Percentiles rank a stretch among this genome's conserved stretches.
phyloP scores from a whole-genome alignment of 2,113 vertebrate species.

The Pseudopodoces humilis region DNA sequence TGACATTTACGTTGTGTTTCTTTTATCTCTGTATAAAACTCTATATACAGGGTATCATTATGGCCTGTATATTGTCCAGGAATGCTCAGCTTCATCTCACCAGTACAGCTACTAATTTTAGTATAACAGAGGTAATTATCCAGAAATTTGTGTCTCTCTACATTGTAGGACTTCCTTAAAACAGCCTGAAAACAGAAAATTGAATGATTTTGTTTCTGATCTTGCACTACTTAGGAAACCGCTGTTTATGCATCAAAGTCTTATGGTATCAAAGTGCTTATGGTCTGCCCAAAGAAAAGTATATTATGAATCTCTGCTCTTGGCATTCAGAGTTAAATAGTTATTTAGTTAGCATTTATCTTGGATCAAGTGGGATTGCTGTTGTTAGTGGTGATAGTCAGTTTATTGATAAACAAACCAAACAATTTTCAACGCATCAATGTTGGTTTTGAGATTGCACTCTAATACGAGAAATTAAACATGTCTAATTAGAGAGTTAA shows the following conservation, averaged over 20 bases:
- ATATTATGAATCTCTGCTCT: background rate
- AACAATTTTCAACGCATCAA: background rate
- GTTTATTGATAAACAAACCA: background rate
- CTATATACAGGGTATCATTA: background rate
- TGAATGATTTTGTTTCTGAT: background rate
- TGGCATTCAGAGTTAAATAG: background rate
- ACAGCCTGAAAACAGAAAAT: background rate
- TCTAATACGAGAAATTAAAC: background rate
- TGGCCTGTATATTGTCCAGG: background rate
- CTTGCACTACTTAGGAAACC: background rate
- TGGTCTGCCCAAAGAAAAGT: background rate
- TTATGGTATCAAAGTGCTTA: background rate
- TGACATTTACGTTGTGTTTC: background rate
- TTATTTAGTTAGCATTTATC: background rate
- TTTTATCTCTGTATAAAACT: background rate
- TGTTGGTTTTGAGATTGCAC: background rate
- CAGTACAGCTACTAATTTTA: background rate
- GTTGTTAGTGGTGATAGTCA: background rate
- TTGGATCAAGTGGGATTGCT: background rate
- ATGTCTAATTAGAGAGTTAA: background rate
- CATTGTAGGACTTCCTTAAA: background rate
- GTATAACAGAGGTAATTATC: background rate
- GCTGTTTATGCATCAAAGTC: background rate
- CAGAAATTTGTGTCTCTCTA: background rate
- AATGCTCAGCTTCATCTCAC: background rate